These are phyloP conservation scores for Cheiracanthium punctorium DNA, from an alignment of 2,888 invertebrate species.

Conservation along the genomic window DNA sequence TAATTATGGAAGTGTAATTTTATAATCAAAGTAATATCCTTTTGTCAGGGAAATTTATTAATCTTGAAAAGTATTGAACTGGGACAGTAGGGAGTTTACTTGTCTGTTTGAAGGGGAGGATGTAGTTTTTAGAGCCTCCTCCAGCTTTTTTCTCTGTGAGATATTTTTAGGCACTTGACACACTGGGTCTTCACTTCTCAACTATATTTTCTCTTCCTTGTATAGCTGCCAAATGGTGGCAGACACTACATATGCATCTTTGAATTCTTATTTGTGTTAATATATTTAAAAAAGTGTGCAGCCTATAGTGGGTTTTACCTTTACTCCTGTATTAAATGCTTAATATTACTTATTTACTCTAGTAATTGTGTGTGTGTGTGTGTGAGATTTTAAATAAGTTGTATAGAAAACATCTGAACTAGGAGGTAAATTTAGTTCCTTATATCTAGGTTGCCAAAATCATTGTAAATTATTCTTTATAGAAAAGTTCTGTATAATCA, in stretches of 20 bases:
- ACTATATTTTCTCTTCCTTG: conserved; percentile 33
- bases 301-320: not conserved
- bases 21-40: too few species aligned
- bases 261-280: conserved; percentile 26
- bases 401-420: too few species aligned
- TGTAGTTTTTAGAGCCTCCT: not conserved
- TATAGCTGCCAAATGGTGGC: conserved; percentile 53
- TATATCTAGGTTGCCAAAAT: too few species aligned
- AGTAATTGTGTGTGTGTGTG: too few species aligned
- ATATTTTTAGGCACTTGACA: conserved; percentile 46
- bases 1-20: too few species aligned
- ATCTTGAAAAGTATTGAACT: not conserved
- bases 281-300: not conserved
- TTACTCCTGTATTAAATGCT: not conserved
- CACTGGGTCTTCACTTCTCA: conserved; percentile 11
- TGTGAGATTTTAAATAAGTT: too few species aligned
- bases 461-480: too few species aligned
- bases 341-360: too few species aligned
- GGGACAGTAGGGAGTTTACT: conserved; percentile 24
- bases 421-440: too few species aligned
- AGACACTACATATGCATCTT: conserved; percentile 48
- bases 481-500: too few species aligned
- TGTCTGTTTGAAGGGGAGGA: not conserved
- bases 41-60: not conserved
- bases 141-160: conserved; percentile 12